Conservation (phyloP, 1,140 invertebrate genomes). For the Orchestia grillus region DNA sequence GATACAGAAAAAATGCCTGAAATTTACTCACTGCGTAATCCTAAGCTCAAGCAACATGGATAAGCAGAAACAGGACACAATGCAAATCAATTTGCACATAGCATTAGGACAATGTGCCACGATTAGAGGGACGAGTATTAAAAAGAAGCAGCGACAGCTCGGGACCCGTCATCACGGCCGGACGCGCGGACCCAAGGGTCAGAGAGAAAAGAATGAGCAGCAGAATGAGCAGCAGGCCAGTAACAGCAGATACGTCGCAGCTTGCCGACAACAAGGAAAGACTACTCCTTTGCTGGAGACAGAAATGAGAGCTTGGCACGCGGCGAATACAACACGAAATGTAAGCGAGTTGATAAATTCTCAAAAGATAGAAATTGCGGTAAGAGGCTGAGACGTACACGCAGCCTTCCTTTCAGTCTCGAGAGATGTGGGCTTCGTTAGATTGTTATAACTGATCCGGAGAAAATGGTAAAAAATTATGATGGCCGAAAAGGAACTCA, state of each 20-base stretch:
- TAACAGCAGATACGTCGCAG: background rate
- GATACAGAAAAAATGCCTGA: background rate
- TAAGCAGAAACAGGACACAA: background rate
- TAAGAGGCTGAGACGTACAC: background rate
- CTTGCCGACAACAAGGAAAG: background rate
- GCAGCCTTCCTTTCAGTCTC: no score
- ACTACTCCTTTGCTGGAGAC: background rate
- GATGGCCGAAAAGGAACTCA: background rate
- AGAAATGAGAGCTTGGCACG: background rate
- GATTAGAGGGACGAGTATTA: background rate
- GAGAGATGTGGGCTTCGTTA: background rate
- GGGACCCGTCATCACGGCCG: background rate
- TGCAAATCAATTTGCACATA: background rate
- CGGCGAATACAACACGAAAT: background rate
- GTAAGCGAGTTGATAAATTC: background rate
- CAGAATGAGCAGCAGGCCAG: background rate
- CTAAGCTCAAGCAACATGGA: background rate
- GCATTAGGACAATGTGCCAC: background rate
- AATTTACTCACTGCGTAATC: background rate
- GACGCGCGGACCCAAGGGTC: background rate
- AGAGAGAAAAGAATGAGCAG: background rate
- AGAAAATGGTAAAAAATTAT: background rate
- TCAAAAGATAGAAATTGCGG: background rate
- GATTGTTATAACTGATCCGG: background rate
- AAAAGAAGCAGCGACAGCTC: background rate